Evolutionary conservation across 1,140 invertebrate species (phyloP).

Genomic region (Hypothenemus hampei): DNA sequence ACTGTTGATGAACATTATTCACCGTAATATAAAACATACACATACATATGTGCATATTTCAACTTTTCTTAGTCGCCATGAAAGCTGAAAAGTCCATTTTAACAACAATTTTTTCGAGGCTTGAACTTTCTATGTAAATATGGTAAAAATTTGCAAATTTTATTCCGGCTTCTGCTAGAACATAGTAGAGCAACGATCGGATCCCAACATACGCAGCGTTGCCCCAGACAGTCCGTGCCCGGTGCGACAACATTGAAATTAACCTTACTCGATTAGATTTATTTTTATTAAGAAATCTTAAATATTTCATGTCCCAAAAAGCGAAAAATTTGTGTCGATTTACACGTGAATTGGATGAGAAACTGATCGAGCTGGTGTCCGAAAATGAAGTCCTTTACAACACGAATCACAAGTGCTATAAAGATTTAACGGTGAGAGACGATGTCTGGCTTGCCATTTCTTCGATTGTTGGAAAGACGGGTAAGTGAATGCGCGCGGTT

Average conservation of each 20-base stretch:
- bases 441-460: slow-evolving; percentile 26
- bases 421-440: slow-evolving; percentile 24
- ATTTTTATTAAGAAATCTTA: not conserved
- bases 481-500: slow-evolving; percentile 9
- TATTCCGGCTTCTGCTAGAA: not conserved
- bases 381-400: slow-evolving; percentile 24
- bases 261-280: not conserved
- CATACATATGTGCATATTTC: not conserved
- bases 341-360: slow-evolving; percentile 25
- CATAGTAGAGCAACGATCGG: slow-evolving; percentile 14
- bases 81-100: not conserved
- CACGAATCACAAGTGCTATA: slow-evolving; percentile 19
- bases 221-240: slow-evolving; percentile 18
- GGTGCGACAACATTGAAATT: slow-evolving; percentile 5
- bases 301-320: slow-evolving; percentile 38
- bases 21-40: not conserved
- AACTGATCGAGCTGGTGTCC: slow-evolving; percentile 25
- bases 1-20: not conserved
- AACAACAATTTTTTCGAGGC: not conserved
- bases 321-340: slow-evolving; percentile 24
- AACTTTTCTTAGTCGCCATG: not conserved
- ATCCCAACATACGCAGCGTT: slow-evolving; percentile 25
- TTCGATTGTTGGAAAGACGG: slow-evolving; percentile 21
- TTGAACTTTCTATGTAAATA: not conserved
- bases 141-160: not conserved